Evolutionary conservation across 2,888 invertebrate genomes (phyloP).

Genomic region (Drepana falcataria): DNA sequence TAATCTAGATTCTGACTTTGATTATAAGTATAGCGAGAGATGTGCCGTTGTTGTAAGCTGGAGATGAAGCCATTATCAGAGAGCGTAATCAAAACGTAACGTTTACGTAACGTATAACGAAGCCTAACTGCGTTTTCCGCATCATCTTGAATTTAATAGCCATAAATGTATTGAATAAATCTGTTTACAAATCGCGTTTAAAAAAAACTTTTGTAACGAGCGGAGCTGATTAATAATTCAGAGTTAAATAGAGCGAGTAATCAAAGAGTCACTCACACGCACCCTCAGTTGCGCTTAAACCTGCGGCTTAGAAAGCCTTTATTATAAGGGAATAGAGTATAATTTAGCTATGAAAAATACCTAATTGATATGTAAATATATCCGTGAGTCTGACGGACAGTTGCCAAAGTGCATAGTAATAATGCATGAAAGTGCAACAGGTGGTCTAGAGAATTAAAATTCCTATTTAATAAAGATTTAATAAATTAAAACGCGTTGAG

Average conservation of each 20-base stretch:
- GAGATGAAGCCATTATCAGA: too few species aligned
- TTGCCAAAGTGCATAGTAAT: constrained; percentile 43
- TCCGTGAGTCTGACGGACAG: constrained; percentile 31
- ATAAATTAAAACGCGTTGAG: constrained; percentile 10
- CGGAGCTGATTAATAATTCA: constrained; percentile 45
- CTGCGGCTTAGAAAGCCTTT: constrained; percentile 11
- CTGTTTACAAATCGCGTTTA: constrained; percentile 8
- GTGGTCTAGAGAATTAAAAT: constrained; percentile 35
- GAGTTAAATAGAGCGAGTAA: constrained; percentile 66
- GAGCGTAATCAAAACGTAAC: too few species aligned
- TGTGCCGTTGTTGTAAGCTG: too few species aligned
- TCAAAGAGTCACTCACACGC: constrained; percentile 52
- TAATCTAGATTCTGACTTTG: too few species aligned
- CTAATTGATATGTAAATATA: constrained; percentile 15
- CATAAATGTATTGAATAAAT: not conserved
- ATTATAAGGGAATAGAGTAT: constrained; percentile 9
- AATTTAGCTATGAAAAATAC: constrained; percentile 3
- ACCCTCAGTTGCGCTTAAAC: constrained; percentile 16
- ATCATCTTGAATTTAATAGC: not conserved
- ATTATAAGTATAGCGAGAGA: too few species aligned
- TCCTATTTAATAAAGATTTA: constrained; percentile 34
- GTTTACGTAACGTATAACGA: too few species aligned
- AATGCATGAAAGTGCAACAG: constrained; percentile 42
- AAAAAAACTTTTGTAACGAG: constrained; percentile 47
- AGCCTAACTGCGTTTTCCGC: too few species aligned